phyloP scores from a whole-genome alignment of 1,140 invertebrate genomes.

The Formica exsecta region DNA sequence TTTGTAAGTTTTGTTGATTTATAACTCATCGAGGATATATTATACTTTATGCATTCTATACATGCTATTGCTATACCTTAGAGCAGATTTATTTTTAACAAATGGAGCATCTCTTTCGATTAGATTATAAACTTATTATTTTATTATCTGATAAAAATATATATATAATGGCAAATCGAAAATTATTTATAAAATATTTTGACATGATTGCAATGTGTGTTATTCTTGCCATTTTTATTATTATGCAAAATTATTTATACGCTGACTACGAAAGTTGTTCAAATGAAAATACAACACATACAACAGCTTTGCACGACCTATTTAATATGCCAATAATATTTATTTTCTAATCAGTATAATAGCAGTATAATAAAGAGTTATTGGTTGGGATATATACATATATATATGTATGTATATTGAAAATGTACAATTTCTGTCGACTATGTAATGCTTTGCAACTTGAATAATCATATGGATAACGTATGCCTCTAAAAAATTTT shows the following conservation, averaged over 20 bases:
- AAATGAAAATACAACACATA: neutral
- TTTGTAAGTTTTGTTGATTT: neutral
- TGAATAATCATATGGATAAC: too few species aligned
- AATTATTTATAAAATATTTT: constrained; percentile 1
- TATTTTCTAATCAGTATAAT: constrained; percentile 11
- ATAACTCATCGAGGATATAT: neutral
- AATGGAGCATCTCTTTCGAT: neutral
- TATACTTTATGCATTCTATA: neutral
- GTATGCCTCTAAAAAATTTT: too few species aligned
- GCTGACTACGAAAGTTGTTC: neutral
- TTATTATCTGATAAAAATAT: neutral
- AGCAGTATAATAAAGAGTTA: too few species aligned
- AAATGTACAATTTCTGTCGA: too few species aligned
- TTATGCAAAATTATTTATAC: neutral
- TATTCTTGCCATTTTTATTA: constrained; percentile 3
- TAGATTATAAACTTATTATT: neutral
- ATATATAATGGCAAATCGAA: neutral
- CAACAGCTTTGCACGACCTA: too few species aligned
- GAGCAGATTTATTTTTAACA: constrained; percentile 1
- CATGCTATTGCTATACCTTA: too few species aligned
- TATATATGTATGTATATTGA: too few species aligned
- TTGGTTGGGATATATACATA: too few species aligned
- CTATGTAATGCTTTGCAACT: too few species aligned
- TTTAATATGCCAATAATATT: too few species aligned
- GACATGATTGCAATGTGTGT: neutral